These are phyloP conservation scores for Chaetura pelagica DNA, from an alignment of 2,113 vertebrate species.

Conservation along the genomic window DNA sequence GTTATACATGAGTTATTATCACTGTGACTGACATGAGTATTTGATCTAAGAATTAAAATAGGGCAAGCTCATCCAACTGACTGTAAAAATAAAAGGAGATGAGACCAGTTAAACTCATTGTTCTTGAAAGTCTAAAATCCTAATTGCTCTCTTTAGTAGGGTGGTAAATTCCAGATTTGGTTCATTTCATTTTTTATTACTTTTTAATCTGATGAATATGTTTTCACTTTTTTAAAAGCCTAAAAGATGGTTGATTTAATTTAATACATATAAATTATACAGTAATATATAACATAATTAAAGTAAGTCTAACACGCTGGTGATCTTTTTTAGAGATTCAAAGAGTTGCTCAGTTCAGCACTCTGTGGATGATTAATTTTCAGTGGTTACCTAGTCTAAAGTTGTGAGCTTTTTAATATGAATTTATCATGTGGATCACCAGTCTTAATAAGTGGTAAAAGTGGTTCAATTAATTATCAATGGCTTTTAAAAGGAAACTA, in stretches of 20 bases:
- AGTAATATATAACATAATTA: slow-evolving; percentile 68
- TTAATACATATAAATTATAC: slow-evolving; percentile 75
- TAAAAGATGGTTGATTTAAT: slow-evolving; percentile 72
- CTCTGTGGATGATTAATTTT: slow-evolving; percentile 69
- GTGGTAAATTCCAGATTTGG: slow-evolving; percentile 15
- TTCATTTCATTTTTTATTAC: slow-evolving; percentile 62
- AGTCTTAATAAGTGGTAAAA: slow-evolving; percentile 57
- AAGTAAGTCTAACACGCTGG: slow-evolving; percentile 58
- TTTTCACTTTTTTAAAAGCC: slow-evolving; percentile 67
- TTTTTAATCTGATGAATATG: slow-evolving; percentile 68
- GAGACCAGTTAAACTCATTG: background rate
- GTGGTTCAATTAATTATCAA: slow-evolving; percentile 55
- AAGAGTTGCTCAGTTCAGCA: slow-evolving; percentile 38
- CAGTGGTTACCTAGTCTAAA: slow-evolving; percentile 67
- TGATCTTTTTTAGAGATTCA: slow-evolving; percentile 69
- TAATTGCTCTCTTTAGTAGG: background rate
- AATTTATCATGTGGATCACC: slow-evolving; percentile 58
- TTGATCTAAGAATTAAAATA: background rate
- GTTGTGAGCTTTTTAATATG: slow-evolving; percentile 65
- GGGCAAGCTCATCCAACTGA: background rate
- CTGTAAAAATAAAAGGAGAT: background rate
- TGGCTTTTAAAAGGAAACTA: slow-evolving; percentile 14
- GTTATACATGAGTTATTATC: background rate
- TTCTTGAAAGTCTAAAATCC: background rate
- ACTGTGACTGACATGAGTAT: background rate